These are phyloP conservation scores for Athene cunicularia DNA, from an alignment of 2,113 vertebrate genomes.

Conservation along the genomic window DNA sequence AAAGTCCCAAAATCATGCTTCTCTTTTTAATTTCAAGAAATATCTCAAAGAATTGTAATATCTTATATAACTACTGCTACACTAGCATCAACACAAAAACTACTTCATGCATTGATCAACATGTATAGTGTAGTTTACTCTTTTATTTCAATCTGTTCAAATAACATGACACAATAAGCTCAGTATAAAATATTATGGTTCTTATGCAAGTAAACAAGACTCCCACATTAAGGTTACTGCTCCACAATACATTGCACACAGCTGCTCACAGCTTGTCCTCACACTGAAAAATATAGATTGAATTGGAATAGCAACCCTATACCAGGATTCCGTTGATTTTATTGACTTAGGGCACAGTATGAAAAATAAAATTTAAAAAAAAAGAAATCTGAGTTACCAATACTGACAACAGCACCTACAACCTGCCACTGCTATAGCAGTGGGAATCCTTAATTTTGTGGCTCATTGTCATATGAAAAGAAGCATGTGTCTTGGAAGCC, in stretches of 20 bases:
- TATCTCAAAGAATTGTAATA: not conserved
- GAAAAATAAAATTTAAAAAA: not conserved
- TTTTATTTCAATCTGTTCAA: slow-evolving; percentile 36
- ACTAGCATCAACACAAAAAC: not conserved
- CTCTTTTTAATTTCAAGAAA: not conserved
- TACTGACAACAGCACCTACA: not conserved
- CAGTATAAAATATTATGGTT: not conserved
- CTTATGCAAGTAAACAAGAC: slow-evolving; percentile 7
- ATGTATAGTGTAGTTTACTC: not conserved
- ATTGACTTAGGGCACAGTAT: not conserved
- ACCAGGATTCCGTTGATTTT: not conserved
- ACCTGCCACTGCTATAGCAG: not conserved
- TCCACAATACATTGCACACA: not conserved
- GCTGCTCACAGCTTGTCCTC: slow-evolving; percentile 15
- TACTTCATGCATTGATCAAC: not conserved
- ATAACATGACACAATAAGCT: not conserved
- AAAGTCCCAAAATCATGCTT: not conserved
- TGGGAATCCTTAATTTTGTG: not conserved
- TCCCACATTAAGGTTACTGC: not conserved
- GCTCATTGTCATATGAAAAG: not conserved
- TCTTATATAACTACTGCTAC: not conserved
- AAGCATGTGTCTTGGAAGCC: not conserved
- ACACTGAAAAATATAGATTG: not conserved
- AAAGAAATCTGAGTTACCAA: not conserved
- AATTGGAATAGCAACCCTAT: not conserved